A percentile compares a stretch with the other conserved stretches of the same genome.
phyloP scores from a whole-genome alignment of 2,888 invertebrate species.

The Zygaena filipendulae region DNA sequence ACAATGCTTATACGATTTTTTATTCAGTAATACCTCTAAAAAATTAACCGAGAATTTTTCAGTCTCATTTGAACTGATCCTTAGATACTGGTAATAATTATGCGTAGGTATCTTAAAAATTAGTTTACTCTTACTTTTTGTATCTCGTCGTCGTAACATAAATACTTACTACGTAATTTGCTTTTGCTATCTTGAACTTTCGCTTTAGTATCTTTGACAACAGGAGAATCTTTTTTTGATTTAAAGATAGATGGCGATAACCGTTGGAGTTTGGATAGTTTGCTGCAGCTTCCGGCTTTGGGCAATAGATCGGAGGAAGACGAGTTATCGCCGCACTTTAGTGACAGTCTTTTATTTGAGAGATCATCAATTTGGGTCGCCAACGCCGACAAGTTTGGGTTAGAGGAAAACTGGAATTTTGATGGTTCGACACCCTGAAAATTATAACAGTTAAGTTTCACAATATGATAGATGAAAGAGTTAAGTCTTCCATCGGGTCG shows the following conservation, averaged over 20 bases:
- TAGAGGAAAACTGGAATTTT: constrained; percentile 48
- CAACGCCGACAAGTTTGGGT: constrained; percentile 42
- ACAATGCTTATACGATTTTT: too few species aligned
- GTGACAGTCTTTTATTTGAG: constrained; percentile 24
- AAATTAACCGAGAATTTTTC: too few species aligned
- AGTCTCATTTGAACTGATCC: too few species aligned
- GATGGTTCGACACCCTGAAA: constrained; percentile 37
- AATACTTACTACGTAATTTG: constrained; percentile 38
- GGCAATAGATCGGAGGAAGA: constrained; percentile 39
- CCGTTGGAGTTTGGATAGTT: constrained; percentile 31
- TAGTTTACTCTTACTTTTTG: too few species aligned
- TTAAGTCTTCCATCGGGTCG: too few species aligned
- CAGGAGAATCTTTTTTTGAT: constrained; percentile 26
- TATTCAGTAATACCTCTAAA: too few species aligned
- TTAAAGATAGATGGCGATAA: constrained; percentile 46
- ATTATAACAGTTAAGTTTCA: too few species aligned
- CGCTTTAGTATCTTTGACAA: constrained; percentile 19
- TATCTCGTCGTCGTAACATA: too few species aligned
- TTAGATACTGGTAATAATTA: too few species aligned
- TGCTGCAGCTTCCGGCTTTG: constrained; percentile 24
- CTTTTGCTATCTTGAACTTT: constrained; percentile 26
- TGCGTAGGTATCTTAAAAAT: too few species aligned
- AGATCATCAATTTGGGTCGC: constrained; percentile 27
- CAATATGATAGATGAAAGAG: too few species aligned
- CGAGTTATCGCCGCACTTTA: constrained; percentile 38